Percentiles rank a stretch among this genome's conserved stretches.
These are phyloP conservation scores for Cryptotermes secundus DNA, from an alignment of 1,140 invertebrate species.

Conservation along the genomic window DNA sequence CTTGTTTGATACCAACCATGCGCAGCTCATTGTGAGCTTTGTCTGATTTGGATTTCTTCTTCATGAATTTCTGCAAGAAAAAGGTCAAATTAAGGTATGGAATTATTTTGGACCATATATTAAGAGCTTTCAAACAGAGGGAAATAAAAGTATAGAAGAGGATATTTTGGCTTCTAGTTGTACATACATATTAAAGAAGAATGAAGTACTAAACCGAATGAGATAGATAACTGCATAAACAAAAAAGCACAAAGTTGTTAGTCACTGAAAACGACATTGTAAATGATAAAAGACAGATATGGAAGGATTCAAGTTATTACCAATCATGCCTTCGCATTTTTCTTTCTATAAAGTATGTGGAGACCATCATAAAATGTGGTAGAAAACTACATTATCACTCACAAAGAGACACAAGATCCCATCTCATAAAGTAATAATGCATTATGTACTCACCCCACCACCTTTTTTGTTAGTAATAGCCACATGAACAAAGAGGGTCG, in stretches of 20 bases:
- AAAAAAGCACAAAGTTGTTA: background rate
- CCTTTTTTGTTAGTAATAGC: slow-evolving; percentile 59
- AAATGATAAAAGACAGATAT: background rate
- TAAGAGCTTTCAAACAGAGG: background rate
- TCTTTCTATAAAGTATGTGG: background rate
- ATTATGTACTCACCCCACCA: slow-evolving; percentile 51
- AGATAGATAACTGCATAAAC: background rate
- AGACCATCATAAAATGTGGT: background rate
- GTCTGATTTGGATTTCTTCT: slow-evolving; percentile 44
- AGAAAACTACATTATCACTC: too few species aligned
- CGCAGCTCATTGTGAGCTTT: slow-evolving; percentile 48
- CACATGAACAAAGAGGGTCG: slow-evolving; percentile 62
- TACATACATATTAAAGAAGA: background rate
- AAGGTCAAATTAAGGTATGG: background rate
- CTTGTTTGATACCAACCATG: slow-evolving; percentile 48
- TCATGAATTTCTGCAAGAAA: slow-evolving; percentile 45
- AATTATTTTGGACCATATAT: background rate
- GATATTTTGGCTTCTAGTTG: background rate
- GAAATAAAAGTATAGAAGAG: background rate
- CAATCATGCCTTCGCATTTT: background rate
- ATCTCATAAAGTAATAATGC: background rate
- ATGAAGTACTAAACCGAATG: background rate
- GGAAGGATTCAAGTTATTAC: background rate
- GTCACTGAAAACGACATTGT: background rate
- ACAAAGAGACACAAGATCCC: background rate